Percentiles rank a stretch among this genome's conserved stretches.
Conservation (phyloP, 2,113 vertebrate species). For the Rattus norvegicus region GRCr8 NC_086038.1:32691001-32691500, state of each 20-base stretch:
- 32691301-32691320: conserved; percentile 15
- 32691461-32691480: no score
- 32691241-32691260: background rate
- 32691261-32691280: conserved; percentile 3
- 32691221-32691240: background rate
- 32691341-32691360: background rate
- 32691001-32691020: background rate
- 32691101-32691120: no score
- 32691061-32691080: no score
- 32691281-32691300: background rate
- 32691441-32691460: no score
- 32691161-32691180: conserved; percentile 1
- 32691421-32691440: no score
- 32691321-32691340: background rate
- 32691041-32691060: no score
- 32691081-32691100: no score
- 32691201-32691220: conserved; percentile 12
- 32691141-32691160: background rate
- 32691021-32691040: no score
- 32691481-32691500: no score
- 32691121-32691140: background rate
- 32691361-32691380: background rate
- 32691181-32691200: background rate
- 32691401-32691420: no score
- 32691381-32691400: no score